phyloP scores from a whole-genome alignment of 2,113 vertebrate species.

The Tragelaphus buxtoni region DNA sequence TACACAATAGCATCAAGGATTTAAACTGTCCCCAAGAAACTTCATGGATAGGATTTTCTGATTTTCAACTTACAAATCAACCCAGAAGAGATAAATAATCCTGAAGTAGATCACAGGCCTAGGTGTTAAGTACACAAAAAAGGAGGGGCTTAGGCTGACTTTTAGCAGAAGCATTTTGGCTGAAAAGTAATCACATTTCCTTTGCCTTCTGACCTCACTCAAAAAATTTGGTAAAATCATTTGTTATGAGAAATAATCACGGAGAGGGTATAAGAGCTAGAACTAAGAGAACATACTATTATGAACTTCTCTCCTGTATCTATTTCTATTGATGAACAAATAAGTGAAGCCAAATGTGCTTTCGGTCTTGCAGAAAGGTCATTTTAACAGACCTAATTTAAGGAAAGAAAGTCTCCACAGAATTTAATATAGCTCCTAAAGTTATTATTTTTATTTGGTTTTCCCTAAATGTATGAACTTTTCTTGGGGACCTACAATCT shows the following conservation, averaged over 20 bases:
- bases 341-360: background rate
- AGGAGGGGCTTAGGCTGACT: background rate
- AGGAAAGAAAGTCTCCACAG: background rate
- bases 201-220: background rate
- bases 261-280: background rate
- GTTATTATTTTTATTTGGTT: conserved; percentile 1
- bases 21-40: background rate
- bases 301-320: background rate
- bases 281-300: background rate
- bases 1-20: background rate
- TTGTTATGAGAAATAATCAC: background rate
- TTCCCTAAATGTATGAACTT: background rate
- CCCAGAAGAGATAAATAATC: background rate
- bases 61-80: background rate
- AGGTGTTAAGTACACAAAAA: background rate
- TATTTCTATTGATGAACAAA: background rate
- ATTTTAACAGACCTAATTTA: background rate
- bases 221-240: background rate
- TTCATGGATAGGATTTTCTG: background rate
- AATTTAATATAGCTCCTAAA: background rate
- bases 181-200: background rate
- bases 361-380: background rate
- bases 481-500: background rate
- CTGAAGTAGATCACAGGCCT: background rate
- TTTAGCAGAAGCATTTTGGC: background rate